Base-by-base conservation (phyloP, 2,888 invertebrate species). In the Sphecodes monilicornis region DNA sequence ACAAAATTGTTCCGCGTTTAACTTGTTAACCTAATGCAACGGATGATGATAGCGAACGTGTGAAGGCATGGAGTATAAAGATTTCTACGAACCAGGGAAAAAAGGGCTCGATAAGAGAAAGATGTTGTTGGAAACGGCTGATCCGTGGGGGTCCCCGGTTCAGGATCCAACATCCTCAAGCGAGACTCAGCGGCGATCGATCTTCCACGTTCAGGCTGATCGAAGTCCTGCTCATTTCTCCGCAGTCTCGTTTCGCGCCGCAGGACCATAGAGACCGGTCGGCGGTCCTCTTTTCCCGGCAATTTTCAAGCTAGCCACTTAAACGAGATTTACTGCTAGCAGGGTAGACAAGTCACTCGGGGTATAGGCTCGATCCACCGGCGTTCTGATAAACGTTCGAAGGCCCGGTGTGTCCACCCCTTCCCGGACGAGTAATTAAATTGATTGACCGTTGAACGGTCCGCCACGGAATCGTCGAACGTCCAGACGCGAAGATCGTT, bases 341-440 rank as follows among this genome's bases (percentile, higher is more conserved):
- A 75, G 79, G 54, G 71, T 26, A 80, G 85, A 87, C 88, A 78
- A 87, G 86, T 90, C 85, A 86, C 84, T 83, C 83, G 83, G 39
- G 86, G 71, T 66, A 84, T 72, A 82, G 80, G 74, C 74, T 77
- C 80, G 80, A 71, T 39, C 29, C 69, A 54, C 70, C 60, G 78
- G 81, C 72, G 71, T 76, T 78, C 81, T 75, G 64, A 78, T 73
- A 81, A 68, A 78, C 80, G 76, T 79, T 82, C 80, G 78, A 54
- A 54, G 46, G 77, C 68, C 71, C 26, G 82, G 84, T 83, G 85
- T 85, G 81, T 88, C 79, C 77, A 68, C 43, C 66, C 73, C 32
- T 69, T 78, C 79, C n/a, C 77, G 76, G 77, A 78, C 82, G 86
- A 88, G 90, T 89, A 91, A 90, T 90, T 89, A 91, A 91, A 91